Base-by-base conservation (phyloP, 2,888 invertebrate species). In the Pelosia muscerda region DNA sequence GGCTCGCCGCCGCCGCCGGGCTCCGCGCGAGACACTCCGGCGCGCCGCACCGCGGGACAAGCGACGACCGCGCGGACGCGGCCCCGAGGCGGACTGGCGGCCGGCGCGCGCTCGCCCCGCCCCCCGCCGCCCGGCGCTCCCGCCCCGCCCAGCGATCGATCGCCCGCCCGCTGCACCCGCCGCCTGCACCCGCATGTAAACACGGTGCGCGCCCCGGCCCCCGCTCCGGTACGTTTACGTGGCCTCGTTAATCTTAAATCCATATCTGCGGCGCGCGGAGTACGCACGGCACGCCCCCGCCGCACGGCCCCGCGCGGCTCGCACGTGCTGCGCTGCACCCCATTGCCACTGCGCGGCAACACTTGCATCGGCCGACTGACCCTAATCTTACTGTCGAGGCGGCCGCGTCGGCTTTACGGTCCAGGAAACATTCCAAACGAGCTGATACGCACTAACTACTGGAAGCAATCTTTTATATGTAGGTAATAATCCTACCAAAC, bases 161-260 rank as follows among this genome's bases (percentile, higher is more conserved):
- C 84, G 80, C 77, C 81, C 85, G 90, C 80, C 95, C 95, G 78
- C 95, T 95, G 84, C 95, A 96, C 95, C 96, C 97, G 97, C 82
- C 90, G 88, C 88, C 90, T 85, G 83, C 82, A 78, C 77, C 91
- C 90, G 90, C 90, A 83, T 87, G 91, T 91, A 92, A 90, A 94
- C 95, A 89, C 95, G 95, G 83, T 85, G 81, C 81, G 97, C 94
- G 96, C 96, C 95, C 96, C 97, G 97, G 71, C 81, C 94, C 89
- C 94, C 95, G 74, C 81, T 73, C 77, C 77, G 75, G 71, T 73
- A 68, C 73, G 81, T 78, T 71, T 81, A 79, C 83, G 95, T 95
- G 95, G 82, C 90, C 90, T 88, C 88, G 89, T 90, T 90, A 90
- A 91, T 92, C 91, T 92, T 89, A 90, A 91, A 92, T 92, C 92